These are phyloP conservation scores for Melikaiella ostensackeni DNA, from an alignment of 2,888 invertebrate genomes.

Conservation along the genomic window DNA sequence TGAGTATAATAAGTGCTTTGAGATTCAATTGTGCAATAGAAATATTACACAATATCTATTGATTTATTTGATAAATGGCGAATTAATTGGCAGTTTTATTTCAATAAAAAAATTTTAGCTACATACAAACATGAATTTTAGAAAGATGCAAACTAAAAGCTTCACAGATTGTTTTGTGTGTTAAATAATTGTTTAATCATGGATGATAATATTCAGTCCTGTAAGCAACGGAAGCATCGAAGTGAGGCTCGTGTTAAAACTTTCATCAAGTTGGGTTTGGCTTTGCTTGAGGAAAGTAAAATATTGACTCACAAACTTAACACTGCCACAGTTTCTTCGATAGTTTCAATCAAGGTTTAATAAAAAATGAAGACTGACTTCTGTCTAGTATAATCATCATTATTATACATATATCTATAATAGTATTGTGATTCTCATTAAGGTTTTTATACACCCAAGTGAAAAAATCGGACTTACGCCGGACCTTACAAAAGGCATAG, in stretches of 20 bases:
- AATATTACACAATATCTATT: not conserved
- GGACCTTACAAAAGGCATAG: no score
- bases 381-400: no score
- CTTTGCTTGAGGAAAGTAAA: not conserved
- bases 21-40: not conserved
- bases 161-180: not conserved
- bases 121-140: not conserved
- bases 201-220: not conserved
- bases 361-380: not conserved
- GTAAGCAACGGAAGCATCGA: not conserved
- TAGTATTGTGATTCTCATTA: no score
- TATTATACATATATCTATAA: no score
- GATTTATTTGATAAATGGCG: not conserved
- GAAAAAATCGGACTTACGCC: no score
- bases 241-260: not conserved
- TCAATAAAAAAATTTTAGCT: not conserved
- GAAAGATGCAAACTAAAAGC: not conserved
- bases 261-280: not conserved
- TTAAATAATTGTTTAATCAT: not conserved
- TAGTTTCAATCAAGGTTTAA: not conserved
- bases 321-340: not conserved
- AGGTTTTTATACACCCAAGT: no score
- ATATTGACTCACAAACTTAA: conserved; percentile 19
- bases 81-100: not conserved
- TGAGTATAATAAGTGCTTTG: no score